phyloP scores from a whole-genome alignment of 2,888 invertebrate genomes.

The Hemaris fuciformis region DNA sequence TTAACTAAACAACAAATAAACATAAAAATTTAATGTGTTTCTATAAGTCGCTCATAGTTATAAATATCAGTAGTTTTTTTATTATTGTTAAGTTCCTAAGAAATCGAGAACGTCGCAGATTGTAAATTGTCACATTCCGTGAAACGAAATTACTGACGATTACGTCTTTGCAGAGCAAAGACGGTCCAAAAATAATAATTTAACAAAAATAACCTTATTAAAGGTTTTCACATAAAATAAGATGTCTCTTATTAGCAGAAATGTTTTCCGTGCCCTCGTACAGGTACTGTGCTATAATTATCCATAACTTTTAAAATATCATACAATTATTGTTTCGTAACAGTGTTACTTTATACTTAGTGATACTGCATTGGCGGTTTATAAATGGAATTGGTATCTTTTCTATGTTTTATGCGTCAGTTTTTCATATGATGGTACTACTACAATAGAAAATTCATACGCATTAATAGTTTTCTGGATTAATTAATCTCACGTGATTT shows the following conservation, averaged over 20 bases:
- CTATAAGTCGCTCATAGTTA: too few relatives aligned
- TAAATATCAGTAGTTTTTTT: neutral
- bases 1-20: too few relatives aligned
- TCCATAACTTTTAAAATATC: constrained; percentile 15
- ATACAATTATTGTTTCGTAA: constrained; percentile 64
- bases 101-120: neutral
- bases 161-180: constrained; percentile 50
- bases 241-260: constrained; percentile 71
- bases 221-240: constrained; percentile 36
- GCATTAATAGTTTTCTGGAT: neutral
- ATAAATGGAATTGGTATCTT: constrained; percentile 21
- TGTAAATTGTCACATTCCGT: neutral
- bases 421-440: neutral
- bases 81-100: neutral
- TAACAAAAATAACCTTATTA: constrained; percentile 45
- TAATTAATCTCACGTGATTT: constrained; percentile 1
- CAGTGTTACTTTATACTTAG: constrained; percentile 34
- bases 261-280: constrained; percentile 60
- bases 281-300: constrained; percentile 54
- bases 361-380: constrained; percentile 14
- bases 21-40: too few relatives aligned
- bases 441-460: too few relatives aligned
- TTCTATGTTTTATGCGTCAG: neutral
- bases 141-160: constrained; percentile 39
- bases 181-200: constrained; percentile 60